Evolutionary conservation across 64 coral and sea anemone species (phyloP), one percentile per base, ranked within the genome.

Genomic region (Trachythela sp.): DNA sequence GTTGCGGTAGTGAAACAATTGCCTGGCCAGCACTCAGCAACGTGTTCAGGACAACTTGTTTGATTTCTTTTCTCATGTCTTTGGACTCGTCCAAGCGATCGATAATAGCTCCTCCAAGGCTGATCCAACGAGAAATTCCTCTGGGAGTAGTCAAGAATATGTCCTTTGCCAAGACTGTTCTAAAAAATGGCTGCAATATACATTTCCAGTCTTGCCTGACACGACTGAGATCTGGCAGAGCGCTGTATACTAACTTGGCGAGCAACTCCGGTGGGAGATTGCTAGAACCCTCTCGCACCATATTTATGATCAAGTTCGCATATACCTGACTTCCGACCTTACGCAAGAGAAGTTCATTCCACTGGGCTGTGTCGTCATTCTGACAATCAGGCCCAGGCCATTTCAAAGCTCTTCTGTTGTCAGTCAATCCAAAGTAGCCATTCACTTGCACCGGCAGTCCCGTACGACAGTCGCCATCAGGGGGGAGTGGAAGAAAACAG

Each of bases 391-490:
- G 54, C 27, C 92, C 94, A 38, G 92, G 92, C 95, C 95, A 97
- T 41, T 97, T 97, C 9, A 97, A 90, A 20, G 75, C 56, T 64
- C 75, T 35, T 87, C 95, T 90, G 77, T 97, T 97, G 84, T 97
- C 92, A 33, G 87, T 97, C 13, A 97, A 35, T 18, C 90, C 95
- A 77, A 97, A 97, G 50, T 92, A 97, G 18, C 95, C 92, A 54
- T 97, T 94, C 24, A 97, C 92, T 86, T 97, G 95, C 0, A 97
- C 90, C 11, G 95, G 95, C 5, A 97, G 87, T 27, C 95, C 95
- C 11, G 95, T 97, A 54, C 92, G 59, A 80, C 90, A 90, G 36
- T 90, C 94, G 64, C 52, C 76, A 48, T 94, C 92, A 40, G 94
- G 49, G 27, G 95, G 95, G 14, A 97, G 90, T 15, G 95, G 95